Evolutionary conservation across 2,888 invertebrate species (phyloP).

Genomic region (Bombylius major): DNA sequence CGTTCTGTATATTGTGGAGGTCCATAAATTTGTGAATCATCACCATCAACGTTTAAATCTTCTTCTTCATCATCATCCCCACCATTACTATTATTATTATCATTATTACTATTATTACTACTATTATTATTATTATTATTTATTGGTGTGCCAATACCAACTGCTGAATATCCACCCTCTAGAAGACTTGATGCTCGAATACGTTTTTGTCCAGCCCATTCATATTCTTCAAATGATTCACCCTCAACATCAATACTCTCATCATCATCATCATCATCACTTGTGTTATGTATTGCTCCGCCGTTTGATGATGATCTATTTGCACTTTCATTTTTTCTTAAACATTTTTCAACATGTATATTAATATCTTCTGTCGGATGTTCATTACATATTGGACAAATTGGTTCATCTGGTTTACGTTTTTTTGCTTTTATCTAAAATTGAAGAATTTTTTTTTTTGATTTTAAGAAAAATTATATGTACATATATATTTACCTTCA

Average conservation of each 20-base stretch:
- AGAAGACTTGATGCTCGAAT: conserved; percentile 60
- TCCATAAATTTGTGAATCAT: conserved; percentile 71
- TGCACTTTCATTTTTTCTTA: conserved; percentile 40
- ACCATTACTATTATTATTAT: conserved; percentile 16
- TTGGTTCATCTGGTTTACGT: conserved; percentile 47
- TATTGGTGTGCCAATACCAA: conserved; percentile 34
- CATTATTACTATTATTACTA: conserved; percentile 19
- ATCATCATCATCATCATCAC: conserved; percentile 40
- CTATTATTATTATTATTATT: conserved; percentile 11
- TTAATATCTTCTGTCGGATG: conserved; percentile 55
- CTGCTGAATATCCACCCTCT: conserved; percentile 49
- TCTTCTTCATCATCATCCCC: conserved; percentile 48
- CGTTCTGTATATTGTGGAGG: conserved; percentile 74
- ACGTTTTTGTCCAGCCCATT: conserved; percentile 83
- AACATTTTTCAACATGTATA: conserved; percentile 58
- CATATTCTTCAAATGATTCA: conserved; percentile 66
- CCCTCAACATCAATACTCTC: conserved; percentile 66
- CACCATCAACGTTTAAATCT: conserved; percentile 73
- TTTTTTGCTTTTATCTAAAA: conserved; percentile 48
- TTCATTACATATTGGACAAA: conserved; percentile 74
- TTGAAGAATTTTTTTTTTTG: background rate
- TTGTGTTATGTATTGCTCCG: conserved; percentile 13
- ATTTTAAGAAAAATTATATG: too few relatives aligned
- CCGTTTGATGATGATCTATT: conserved; percentile 11
- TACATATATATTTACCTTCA: conserved; percentile 31